phyloP scores from a whole-genome alignment of 2,888 invertebrate genomes.

The Platycnemis pennipes region DNA sequence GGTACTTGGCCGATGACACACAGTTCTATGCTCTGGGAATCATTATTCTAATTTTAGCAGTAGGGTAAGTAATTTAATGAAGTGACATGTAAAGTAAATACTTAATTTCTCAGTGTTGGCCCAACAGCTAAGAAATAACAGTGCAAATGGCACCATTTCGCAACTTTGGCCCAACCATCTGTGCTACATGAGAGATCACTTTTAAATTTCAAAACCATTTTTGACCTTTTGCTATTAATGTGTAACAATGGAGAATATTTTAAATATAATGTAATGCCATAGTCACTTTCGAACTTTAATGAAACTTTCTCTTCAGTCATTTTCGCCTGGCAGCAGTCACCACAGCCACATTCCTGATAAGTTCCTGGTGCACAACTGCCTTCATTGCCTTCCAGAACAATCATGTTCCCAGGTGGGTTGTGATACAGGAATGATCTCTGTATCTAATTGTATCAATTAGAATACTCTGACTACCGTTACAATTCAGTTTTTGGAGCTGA shows the following conservation, averaged over 20 bases:
- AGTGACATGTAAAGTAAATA: background rate
- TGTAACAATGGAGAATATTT: no score
- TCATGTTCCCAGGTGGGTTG: conserved; percentile 87
- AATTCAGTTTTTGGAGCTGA: no score
- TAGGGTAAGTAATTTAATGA: conserved; percentile 78
- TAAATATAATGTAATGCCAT: no score
- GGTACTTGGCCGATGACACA: conserved; percentile 93
- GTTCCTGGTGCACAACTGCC: conserved; percentile 90
- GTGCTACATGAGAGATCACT: no score
- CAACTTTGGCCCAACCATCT: no score
- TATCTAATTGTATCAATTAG: no score
- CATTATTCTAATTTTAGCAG: conserved; percentile 89
- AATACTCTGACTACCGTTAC: no score
- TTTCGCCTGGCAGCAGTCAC: conserved; percentile 88
- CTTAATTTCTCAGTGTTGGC: background rate
- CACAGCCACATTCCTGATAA: conserved; percentile 85
- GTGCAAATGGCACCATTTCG: no score
- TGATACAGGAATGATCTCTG: no score
- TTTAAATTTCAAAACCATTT: background rate
- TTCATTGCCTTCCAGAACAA: conserved; percentile 89
- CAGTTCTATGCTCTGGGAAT: conserved; percentile 93
- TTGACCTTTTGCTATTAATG: no score
- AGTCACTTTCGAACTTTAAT: background rate
- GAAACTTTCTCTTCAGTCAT: conserved; percentile 81
- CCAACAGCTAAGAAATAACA: no score